Conservation (phyloP, 2,888 invertebrate genomes). For the Carcina quercana region DNA sequence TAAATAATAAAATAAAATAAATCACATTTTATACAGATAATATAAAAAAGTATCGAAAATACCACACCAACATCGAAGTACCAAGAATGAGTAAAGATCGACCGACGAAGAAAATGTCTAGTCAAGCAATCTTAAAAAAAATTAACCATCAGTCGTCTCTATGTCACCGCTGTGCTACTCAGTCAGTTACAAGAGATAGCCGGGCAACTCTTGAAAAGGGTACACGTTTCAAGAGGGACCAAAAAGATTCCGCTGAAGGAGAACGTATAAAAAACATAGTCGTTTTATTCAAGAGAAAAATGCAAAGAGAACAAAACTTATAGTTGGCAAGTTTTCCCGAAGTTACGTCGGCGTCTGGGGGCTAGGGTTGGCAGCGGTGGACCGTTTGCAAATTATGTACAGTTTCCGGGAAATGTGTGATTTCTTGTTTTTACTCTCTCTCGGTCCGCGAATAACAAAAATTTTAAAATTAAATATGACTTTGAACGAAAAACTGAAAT, state of each 20-base stretch:
- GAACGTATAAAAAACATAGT: slow-evolving; percentile 34
- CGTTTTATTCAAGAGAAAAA: slow-evolving; percentile 54
- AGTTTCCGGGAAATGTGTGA: too few species aligned
- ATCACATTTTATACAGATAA: too few species aligned
- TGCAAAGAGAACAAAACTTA: slow-evolving; percentile 59
- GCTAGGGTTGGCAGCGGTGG: slow-evolving; percentile 46
- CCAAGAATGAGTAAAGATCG: too few species aligned
- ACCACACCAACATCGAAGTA: too few species aligned
- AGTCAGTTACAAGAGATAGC: slow-evolving; percentile 71
- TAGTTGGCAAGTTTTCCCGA: slow-evolving; percentile 65
- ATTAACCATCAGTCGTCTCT: slow-evolving; percentile 31
- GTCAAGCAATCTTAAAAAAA: slow-evolving; percentile 3
- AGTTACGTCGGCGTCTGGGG: slow-evolving; percentile 39
- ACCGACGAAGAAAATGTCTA: too few species aligned
- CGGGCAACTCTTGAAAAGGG: slow-evolving; percentile 69
- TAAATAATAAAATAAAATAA: too few species aligned
- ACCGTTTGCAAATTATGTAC: too few species aligned
- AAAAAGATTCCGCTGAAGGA: slow-evolving; percentile 58
- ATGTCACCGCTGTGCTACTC: slow-evolving; percentile 29
- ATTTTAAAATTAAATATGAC: too few species aligned
- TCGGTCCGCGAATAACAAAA: slow-evolving; percentile 2
- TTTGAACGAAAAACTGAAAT: too few species aligned
- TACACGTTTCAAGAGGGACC: slow-evolving; percentile 59
- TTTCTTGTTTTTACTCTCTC: slow-evolving; percentile 7
- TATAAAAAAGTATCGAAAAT: too few species aligned